These are phyloP conservation scores for Aurelia sp. DNA, from an alignment of 30 jellyfish, hydroid and myxozoan genomes.

Conservation along the genomic window DNA sequence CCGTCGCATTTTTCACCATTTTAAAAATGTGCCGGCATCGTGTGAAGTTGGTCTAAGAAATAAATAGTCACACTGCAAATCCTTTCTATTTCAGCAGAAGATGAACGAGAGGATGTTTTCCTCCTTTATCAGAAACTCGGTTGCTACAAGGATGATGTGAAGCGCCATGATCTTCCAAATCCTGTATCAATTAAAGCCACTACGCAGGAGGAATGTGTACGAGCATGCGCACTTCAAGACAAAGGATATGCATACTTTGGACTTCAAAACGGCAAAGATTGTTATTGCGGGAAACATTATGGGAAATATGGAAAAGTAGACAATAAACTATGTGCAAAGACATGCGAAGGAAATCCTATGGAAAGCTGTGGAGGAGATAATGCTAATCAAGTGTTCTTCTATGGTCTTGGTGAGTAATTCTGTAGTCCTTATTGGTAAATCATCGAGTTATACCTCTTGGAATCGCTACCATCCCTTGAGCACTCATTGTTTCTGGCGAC, in stretches of 20 bases:
- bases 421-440: no score
- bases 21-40: no score
- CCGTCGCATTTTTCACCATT: no score
- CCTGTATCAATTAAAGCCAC: conserved; percentile 52
- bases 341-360: conserved; percentile 78
- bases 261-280: conserved; percentile 85
- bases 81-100: conserved; percentile 50
- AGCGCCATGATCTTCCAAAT: conserved; percentile 74
- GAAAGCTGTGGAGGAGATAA: conserved; percentile 94
- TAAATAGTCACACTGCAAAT: not conserved
- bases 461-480: no score
- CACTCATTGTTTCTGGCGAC: no score
- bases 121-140: conserved; percentile 91
- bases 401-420: conserved; percentile 72
- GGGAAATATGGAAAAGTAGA: conserved; percentile 88
- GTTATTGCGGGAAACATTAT: conserved; percentile 84
- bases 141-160: conserved; percentile 81
- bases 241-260: conserved; percentile 91
- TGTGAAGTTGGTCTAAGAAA: no score
- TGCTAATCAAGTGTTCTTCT: conserved; percentile 82
- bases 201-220: conserved; percentile 91
- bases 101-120: conserved; percentile 75
- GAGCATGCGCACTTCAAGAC: conserved; percentile 94
- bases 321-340: conserved; percentile 54
- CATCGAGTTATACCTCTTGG: no score